phyloP scores from a whole-genome alignment of 1,140 invertebrate genomes.

The Lamellibrachia luymesi region DNA sequence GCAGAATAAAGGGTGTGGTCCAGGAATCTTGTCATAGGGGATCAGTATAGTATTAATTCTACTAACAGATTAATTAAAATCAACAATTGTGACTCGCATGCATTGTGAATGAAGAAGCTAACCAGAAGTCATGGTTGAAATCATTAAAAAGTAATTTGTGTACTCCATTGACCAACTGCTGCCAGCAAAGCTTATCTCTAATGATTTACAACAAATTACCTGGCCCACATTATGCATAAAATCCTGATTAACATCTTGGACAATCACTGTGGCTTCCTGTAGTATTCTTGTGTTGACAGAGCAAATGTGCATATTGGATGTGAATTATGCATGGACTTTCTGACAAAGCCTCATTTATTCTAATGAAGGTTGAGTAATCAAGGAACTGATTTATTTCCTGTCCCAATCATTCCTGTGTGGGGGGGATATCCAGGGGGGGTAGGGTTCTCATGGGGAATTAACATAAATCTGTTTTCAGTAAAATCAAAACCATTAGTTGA shows the following conservation, averaged over 20 bases:
- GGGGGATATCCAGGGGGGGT: background rate
- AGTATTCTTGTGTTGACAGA: background rate
- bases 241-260: background rate
- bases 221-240: background rate
- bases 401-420: background rate
- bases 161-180: background rate
- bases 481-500: background rate
- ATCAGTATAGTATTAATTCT: background rate
- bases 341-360: background rate
- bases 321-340: background rate
- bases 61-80: background rate
- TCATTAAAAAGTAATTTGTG: background rate
- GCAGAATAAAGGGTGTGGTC: background rate
- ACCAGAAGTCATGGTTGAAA: background rate
- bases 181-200: background rate
- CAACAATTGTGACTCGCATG: background rate
- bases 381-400: background rate
- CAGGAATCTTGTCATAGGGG: background rate
- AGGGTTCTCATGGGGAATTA: background rate
- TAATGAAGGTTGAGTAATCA: background rate
- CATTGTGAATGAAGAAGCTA: background rate
- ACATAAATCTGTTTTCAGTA: background rate
- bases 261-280: background rate
- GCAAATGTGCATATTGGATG: background rate
- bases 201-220: background rate